These are phyloP conservation scores for Apotomis turbidana DNA, from an alignment of 2,888 invertebrate species.

Conservation along the genomic window DNA sequence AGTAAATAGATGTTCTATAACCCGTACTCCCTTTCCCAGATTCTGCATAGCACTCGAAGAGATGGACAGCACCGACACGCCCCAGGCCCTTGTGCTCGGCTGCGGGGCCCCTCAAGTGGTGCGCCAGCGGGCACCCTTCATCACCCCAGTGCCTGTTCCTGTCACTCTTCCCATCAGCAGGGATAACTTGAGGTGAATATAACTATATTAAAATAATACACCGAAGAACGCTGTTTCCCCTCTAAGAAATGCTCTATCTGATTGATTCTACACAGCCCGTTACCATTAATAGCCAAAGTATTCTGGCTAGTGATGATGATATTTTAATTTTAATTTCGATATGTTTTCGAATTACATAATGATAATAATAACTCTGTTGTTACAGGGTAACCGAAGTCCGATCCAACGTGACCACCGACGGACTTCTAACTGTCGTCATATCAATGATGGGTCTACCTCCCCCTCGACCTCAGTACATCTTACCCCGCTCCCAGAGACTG, in stretches of 20 bases:
- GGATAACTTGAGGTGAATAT: conserved; percentile 59
- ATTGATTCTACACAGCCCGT: no score
- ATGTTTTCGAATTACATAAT: no score
- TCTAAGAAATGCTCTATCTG: no score
- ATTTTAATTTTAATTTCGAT: background rate
- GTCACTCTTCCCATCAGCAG: conserved; percentile 60
- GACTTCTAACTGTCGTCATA: conserved; percentile 71
- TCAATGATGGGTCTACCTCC: conserved; percentile 71
- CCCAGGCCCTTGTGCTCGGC: conserved; percentile 86
- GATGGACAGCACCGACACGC: conserved; percentile 81
- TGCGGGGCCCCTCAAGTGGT: conserved; percentile 68
- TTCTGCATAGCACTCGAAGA: conserved; percentile 88
- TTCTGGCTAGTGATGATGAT: background rate
- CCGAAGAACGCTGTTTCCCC: no score
- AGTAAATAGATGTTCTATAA: background rate
- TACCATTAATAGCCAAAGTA: background rate
- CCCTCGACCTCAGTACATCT: conserved; percentile 59
- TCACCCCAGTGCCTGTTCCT: conserved; percentile 61
- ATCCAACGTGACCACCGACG: conserved; percentile 76
- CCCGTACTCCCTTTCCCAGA: conserved; percentile 54
- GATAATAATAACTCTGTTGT: background rate
- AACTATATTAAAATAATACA: no score
- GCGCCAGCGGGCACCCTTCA: conserved; percentile 64
- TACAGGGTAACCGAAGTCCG: conserved; percentile 77
- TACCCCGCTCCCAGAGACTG: conserved; percentile 68